A percentile compares a stretch with the other conserved stretches of the same genome.
These are phyloP conservation scores for Drosophila emarginata DNA, from an alignment of 2,888 invertebrate genomes.

Conservation along the genomic window DNA sequence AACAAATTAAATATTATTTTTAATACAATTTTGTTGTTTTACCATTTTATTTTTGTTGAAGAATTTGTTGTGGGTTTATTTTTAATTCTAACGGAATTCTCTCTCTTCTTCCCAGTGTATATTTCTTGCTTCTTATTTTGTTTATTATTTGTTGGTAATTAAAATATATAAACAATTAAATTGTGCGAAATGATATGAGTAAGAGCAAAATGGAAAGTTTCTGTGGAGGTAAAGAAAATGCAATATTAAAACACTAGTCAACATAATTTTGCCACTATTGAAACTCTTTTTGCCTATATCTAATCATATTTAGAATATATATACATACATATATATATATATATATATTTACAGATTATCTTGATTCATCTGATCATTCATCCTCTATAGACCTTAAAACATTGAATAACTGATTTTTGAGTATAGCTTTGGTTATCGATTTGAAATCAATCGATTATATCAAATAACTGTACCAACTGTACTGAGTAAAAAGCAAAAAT, in stretches of 20 bases:
- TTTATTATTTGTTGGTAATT: conserved; percentile 37
- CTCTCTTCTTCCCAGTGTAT: not conserved
- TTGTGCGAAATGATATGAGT: not conserved
- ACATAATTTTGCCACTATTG: not conserved
- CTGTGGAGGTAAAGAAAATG: not conserved
- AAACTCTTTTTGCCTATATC: no score
- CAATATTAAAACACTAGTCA: not conserved
- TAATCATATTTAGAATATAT: no score
- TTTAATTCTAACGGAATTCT: conserved; percentile 27
- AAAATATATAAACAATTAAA: conserved; percentile 32
- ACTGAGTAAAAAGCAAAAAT: no score
- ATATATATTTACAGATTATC: no score
- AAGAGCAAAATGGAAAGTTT: not conserved
- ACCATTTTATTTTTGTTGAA: conserved; percentile 6
- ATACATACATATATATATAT: no score
- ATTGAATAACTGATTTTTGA: no score
- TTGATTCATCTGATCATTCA: no score
- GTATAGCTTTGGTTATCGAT: no score
- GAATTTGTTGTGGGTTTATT: conserved; percentile 28
- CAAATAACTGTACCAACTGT: no score
- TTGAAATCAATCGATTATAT: no score
- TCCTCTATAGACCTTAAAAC: no score
- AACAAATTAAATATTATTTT: conserved; percentile 16
- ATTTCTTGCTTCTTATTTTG: conserved; percentile 8
- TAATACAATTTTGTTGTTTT: conserved; percentile 21